Conservation (phyloP, 2,797 vertebrate genomes). For the Gadopsis bispinosus region DNA sequence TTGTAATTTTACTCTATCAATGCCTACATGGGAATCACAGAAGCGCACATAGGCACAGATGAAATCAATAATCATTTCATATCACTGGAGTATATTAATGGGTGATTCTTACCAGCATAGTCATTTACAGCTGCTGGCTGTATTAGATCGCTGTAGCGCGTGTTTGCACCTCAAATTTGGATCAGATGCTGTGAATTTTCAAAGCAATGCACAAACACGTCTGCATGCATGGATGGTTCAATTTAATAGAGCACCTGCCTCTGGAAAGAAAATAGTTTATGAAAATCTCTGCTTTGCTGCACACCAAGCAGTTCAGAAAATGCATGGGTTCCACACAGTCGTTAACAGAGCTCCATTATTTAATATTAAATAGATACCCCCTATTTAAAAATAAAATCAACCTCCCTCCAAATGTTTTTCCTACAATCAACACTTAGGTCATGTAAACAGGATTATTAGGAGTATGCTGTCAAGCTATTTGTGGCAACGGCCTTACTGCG, state of each 20-base stretch:
- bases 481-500: not conserved
- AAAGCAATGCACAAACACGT: conserved; percentile 1
- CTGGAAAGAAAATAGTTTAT: not conserved
- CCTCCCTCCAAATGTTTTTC: too few species aligned
- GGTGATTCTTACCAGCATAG: not conserved
- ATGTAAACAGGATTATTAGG: not conserved
- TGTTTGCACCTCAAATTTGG: not conserved
- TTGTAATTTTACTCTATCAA: not conserved
- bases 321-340: not conserved
- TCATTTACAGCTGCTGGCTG: not conserved
- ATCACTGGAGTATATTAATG: not conserved
- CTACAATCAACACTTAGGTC: not conserved
- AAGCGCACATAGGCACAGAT: not conserved
- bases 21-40: not conserved
- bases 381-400: too few species aligned
- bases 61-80: not conserved
- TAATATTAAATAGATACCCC: too few species aligned
- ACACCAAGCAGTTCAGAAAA: not conserved
- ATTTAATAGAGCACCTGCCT: conserved; percentile 12
- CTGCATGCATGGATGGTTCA: not conserved
- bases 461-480: not conserved
- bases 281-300: not conserved
- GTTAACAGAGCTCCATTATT: not conserved
- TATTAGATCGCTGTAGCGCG: not conserved
- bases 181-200: conserved; percentile 20